Evolutionary conservation across 2,113 vertebrate genomes (phyloP), one percentile per base, ranked within the genome.

Genomic region (Calidris pygmaea): DNA sequence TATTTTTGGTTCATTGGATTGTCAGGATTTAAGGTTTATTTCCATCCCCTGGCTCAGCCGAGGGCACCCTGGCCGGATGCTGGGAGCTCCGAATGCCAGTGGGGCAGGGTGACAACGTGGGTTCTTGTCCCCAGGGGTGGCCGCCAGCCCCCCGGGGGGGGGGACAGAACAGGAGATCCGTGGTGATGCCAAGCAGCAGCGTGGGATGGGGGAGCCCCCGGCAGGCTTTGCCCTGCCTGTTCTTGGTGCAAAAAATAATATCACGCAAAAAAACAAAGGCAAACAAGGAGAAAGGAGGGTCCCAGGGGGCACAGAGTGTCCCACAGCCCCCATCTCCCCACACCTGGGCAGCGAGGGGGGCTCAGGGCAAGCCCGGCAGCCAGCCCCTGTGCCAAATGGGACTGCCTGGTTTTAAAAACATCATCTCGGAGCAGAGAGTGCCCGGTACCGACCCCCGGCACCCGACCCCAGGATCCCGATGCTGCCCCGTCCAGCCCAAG

Each of bases 1-100:
- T 95, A 97, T 95, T 97, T 95, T 97, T 75, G 95, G 94, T 95
- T 97, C 95, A 97, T 95, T 96, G 97, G 97, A 96, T 97, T 97
- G 96, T 59, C 63, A 39, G 94, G 96, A 90, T 92, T 97, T 95
- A 93, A 71, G 1, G 82, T 52, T 94, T 97, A 97, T 95, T 97
- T 88, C 87, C 14, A 59, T 79, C 73, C 71, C 14, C 1, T 1
- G 1, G 80, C 95, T 96, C 96, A 95, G 93, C 50, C 14, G 7
- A 75, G 29, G 72, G 18, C 1, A 13, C 55, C 34, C 39, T 8
- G 15, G 65, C 17, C 1, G 1, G 77, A 15, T 5, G 0, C 87
- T 5, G 82, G 52, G 48, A 72, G 67, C 52, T 77, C 50, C 1
- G 3, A 75, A 24, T 0, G 6, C 76, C 4, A 2, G 34, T 0